Conservation (phyloP, 2,797 vertebrate species). For the Odontamblyopus lacepedii region DNA sequence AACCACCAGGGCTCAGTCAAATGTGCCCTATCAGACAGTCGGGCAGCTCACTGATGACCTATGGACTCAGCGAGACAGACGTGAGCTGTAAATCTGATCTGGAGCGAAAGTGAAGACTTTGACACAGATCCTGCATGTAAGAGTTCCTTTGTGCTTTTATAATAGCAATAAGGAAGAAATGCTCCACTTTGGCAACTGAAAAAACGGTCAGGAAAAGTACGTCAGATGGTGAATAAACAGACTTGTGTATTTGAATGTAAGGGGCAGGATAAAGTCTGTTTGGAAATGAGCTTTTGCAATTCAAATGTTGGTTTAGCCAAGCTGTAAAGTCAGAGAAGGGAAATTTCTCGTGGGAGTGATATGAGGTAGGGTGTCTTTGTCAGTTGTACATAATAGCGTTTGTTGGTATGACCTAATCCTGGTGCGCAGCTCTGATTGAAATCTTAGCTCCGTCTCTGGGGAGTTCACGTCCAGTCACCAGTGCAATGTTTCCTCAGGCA, state of each 20-base stretch:
- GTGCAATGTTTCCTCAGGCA: slow-evolving; percentile 28
- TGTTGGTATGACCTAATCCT: slow-evolving; percentile 28
- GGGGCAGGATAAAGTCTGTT: not conserved
- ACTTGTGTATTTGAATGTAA: not conserved
- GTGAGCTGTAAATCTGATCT: slow-evolving; percentile 1
- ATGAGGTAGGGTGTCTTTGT: not conserved
- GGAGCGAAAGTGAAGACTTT: not conserved
- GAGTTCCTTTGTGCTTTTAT: slow-evolving; percentile 10
- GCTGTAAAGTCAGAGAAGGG: not conserved
- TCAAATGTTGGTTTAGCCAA: slow-evolving; percentile 28
- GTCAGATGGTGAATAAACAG: slow-evolving; percentile 4
- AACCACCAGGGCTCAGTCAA: not conserved
- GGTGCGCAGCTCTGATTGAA: slow-evolving; percentile 19
- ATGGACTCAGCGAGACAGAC: slow-evolving; percentile 7
- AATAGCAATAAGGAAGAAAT: slow-evolving; percentile 37
- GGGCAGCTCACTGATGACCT: slow-evolving; percentile 11
- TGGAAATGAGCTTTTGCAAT: slow-evolving; percentile 24
- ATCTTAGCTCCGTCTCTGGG: slow-evolving; percentile 26
- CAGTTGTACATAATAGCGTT: not conserved
- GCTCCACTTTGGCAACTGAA: slow-evolving; percentile 12
- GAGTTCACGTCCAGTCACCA: slow-evolving; percentile 23
- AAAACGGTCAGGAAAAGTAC: not conserved
- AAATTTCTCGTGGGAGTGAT: slow-evolving; percentile 1
- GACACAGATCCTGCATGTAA: slow-evolving; percentile 9
- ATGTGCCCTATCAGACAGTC: slow-evolving; percentile 10